phyloP scores from a whole-genome alignment of 2,113 vertebrate species.

The Carassius auratus region DNA sequence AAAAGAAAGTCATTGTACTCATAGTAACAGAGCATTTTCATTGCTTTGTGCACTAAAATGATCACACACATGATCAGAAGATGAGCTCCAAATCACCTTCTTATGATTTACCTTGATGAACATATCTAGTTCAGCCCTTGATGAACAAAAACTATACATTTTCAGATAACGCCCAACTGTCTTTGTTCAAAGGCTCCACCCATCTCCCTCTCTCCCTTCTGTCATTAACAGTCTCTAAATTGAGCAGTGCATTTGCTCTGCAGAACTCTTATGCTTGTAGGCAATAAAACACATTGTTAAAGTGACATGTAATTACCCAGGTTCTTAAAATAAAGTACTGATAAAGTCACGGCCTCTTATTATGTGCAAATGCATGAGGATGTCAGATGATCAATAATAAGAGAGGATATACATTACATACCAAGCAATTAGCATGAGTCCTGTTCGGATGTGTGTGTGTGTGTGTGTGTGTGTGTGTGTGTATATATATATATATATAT shows the following conservation, averaged over 20 bases:
- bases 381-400: constrained; percentile 76
- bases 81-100: constrained; percentile 12
- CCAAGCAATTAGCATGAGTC: too few relatives aligned
- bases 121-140: constrained; percentile 10
- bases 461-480: too few relatives aligned
- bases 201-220: background rate
- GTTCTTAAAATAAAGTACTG: constrained; percentile 66
- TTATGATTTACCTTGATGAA: constrained; percentile 10
- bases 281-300: constrained; percentile 74
- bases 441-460: too few relatives aligned
- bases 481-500: too few relatives aligned
- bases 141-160: background rate
- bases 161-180: background rate
- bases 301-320: constrained; percentile 74
- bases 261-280: constrained; percentile 58
- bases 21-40: background rate
- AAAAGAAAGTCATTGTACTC: background rate
- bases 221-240: constrained; percentile 15
- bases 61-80: constrained; percentile 24
- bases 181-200: background rate
- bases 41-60: background rate
- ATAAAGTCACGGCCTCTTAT: constrained; percentile 72
- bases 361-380: constrained; percentile 71
- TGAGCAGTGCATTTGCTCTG: background rate
- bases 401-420: constrained; percentile 60